Base-by-base conservation (phyloP, 2,113 vertebrate species). In the Eidolon helvum region DNA sequence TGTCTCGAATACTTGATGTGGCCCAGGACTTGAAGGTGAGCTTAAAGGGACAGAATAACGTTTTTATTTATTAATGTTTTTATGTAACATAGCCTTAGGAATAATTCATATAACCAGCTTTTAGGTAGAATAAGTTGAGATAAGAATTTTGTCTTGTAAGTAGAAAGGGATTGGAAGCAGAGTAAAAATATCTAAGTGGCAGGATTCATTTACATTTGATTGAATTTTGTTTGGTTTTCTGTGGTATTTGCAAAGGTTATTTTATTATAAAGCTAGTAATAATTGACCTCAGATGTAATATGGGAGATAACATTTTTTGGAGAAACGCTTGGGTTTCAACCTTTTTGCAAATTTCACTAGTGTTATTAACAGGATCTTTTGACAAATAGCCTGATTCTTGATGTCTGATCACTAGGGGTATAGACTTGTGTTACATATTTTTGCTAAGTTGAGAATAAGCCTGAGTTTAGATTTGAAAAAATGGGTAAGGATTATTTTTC, bases 21-120 rank as follows among this genome's bases (percentile, higher is more conserved):
- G 99, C 99, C 9, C 99, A 99, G 98, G 99, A 99, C 98, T 99
- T 99, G 98, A 99, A 99, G 99, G 99, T 99, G 97, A 98, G 97
- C 93, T 82, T 75, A 50, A 28, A 89, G 40, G 55, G 82, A 48
- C 2, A 28, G 38, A 65, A 11, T 30, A 0, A 88, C 43, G 0
- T 55, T 89, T 79, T 86, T 77, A 28, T 50, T 84, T 87, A 88
- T 40, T 97, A 57, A 55, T 90, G 53, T 57, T 86, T 72, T 87
- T 33, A 45, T 84, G 4, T 68, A 74, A 57, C 4, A 33, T 33
- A 50, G n/a, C 30, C 14, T 85, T 82, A 85, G 24, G 75, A 69
- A 69, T 94, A 86, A 83, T 92, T 75, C 4, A 61, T 85, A 28
- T 92, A 90, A 88, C 10, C 75, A 74, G 7, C 22, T 75, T 16